Evolutionary conservation across 2,797 vertebrate genomes (phyloP), one percentile per base, ranked within the genome.

Genomic region (Choloepus didactylus): DNA sequence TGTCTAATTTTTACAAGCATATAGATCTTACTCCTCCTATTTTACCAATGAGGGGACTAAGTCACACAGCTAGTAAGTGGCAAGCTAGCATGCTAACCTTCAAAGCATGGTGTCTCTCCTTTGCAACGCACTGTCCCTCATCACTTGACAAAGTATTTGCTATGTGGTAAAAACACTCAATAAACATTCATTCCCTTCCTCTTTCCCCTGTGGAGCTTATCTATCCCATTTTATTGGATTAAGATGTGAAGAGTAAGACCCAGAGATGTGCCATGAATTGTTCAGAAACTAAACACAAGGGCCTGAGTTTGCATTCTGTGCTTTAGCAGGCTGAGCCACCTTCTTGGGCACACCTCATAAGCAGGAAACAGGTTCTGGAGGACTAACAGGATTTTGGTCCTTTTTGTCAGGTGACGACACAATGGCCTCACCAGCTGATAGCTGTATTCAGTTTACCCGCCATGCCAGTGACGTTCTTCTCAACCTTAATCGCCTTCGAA

Each of bases 401-500:
- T 89, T 56, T 94, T 77, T 95, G 94, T 80, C 90, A 97, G 98
- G 98, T 98, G 98, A 99, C 97, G 98, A 99, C 98, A 97, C 98
- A 98, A 99, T 99, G 99, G 99, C 99, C 98, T 99, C 99, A 0
- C 99, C 99, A 44, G 99, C 99, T 97, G 99, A 99, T 98, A 99
- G 99, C 98, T 99, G 99, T 98, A 99, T 99, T 98, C 99, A 99
- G 97, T 99, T 99, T 98, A 99, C 99, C 6, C 99, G 99, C 96
- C 99, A 99, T 0, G 99, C 99, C 0, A 99, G 99, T n/a, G 99
- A 99, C 9, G 99, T 99, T 59, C 99, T 99, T 91, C 99, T 99
- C 97, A 99, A 99, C 95, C 99, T 99, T 95, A 99, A 99, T 92
- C 99, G 99, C 75, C 99, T 99, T 88, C 99, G 99, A 16, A 99